Conservation (phyloP, 2,113 vertebrate genomes). For the Calyptommatus sinebrachiatus region DNA sequence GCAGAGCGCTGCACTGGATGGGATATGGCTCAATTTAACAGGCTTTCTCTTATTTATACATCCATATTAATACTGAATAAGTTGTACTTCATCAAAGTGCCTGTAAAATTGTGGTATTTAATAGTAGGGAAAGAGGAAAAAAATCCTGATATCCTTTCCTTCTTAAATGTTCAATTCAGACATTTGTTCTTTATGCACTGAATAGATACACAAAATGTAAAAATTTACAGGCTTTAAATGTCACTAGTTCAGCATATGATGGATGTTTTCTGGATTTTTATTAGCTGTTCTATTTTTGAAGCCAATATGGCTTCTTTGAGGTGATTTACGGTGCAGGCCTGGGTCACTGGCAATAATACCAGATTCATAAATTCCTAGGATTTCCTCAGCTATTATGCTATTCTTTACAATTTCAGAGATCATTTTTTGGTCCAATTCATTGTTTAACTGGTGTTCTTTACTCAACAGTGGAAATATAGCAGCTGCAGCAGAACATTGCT, state of each 20-base stretch:
- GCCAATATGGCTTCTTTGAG: constrained; percentile 47
- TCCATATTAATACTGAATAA: background rate
- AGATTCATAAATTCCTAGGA: constrained; percentile 40
- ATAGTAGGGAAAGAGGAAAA: background rate
- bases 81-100: background rate
- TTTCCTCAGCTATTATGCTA: constrained; percentile 23
- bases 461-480: background rate
- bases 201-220: constrained; percentile 53
- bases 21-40: too few species aligned
- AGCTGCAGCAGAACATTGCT: background rate
- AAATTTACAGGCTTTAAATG: constrained; percentile 63
- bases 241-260: constrained; percentile 56
- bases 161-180: constrained; percentile 16
- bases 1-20: too few species aligned
- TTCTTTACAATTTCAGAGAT: constrained; percentile 29
- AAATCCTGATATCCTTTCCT: background rate
- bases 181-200: background rate
- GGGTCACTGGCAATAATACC: constrained; percentile 20
- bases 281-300: constrained; percentile 53
- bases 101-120: background rate
- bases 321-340: constrained; percentile 48
- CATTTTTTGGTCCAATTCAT: constrained; percentile 31
- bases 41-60: background rate
- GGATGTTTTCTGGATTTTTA: constrained; percentile 52
- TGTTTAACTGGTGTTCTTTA: background rate